Evolutionary conservation across 2,113 vertebrate species (phyloP).

Genomic region (Corydoras maculifer): DNA sequence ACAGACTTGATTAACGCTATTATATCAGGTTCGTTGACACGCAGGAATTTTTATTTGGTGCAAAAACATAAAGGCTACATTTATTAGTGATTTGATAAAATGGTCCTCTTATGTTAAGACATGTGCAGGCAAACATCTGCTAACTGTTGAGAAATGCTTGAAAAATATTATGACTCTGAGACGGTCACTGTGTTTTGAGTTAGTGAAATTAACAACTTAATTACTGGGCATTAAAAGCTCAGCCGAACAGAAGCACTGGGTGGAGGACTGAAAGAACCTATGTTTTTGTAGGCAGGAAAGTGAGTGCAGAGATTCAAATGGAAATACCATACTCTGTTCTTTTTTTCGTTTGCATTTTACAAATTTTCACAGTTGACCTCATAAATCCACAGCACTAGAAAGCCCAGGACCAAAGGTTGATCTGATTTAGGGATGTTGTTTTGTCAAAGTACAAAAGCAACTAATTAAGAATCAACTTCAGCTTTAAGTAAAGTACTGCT

Average conservation of each 20-base stretch:
- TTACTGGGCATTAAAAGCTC: slow-evolving; percentile 6
- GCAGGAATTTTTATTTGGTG: too few species aligned
- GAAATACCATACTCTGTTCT: background rate
- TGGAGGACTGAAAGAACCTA: background rate
- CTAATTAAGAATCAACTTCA: too few species aligned
- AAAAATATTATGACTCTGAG: background rate
- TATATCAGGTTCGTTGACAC: too few species aligned
- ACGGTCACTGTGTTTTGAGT: background rate
- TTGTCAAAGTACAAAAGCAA: slow-evolving; percentile 6
- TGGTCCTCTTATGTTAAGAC: background rate
- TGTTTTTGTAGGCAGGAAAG: slow-evolving; percentile 25
- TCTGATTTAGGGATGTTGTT: background rate
- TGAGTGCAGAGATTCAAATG: background rate
- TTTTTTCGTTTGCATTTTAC: background rate
- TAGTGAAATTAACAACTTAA: slow-evolving; percentile 18
- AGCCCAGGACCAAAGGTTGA: background rate
- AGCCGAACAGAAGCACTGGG: background rate
- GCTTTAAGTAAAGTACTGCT: too few species aligned
- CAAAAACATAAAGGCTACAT: too few species aligned
- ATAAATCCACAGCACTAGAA: background rate
- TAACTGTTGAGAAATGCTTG: background rate
- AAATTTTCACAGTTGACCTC: background rate
- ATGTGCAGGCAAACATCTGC: slow-evolving; percentile 1
- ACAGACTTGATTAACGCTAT: too few species aligned
- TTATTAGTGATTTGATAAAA: slow-evolving; percentile 15